These are phyloP conservation scores for Linnaemya tessellans DNA, from an alignment of 2,888 invertebrate genomes.

Conservation along the genomic window DNA sequence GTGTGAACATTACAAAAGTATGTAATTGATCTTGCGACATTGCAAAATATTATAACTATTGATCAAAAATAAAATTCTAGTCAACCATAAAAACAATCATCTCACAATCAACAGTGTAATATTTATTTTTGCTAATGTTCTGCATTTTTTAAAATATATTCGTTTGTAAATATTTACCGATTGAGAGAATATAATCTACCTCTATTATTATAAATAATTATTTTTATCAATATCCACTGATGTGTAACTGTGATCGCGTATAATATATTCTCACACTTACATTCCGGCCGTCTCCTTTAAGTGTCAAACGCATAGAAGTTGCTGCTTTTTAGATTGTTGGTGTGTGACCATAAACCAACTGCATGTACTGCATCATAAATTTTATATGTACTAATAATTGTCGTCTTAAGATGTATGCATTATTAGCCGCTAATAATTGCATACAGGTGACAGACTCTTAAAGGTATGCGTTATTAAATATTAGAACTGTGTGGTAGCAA, in stretches of 20 bases:
- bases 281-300: not conserved
- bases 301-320: not conserved
- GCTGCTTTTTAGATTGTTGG: not conserved
- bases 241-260: constrained; percentile 5
- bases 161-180: not conserved
- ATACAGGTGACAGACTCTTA: not conserved
- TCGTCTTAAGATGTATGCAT: constrained; percentile 14
- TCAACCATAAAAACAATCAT: constrained; percentile 27
- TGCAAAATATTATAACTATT: constrained; percentile 16
- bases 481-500: no score
- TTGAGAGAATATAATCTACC: not conserved
- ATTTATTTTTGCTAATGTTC: not conserved
- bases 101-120: constrained; percentile 2
- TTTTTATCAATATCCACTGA: constrained; percentile 7
- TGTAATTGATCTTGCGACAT: constrained; percentile 36
- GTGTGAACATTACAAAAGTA: constrained; percentile 20
- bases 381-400: constrained; percentile 1
- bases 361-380: constrained; percentile 13
- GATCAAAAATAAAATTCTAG: not conserved
- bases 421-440: constrained; percentile 19
- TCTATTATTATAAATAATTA: not conserved
- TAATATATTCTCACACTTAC: constrained; percentile 4
- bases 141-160: not conserved
- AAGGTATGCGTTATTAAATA: not conserved
- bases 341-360: constrained; percentile 37